A percentile compares a stretch with the other conserved stretches of the same genome.
These are phyloP conservation scores for Seira musarum DNA, from an alignment of 2,888 invertebrate genomes.

Conservation along the genomic window DNA sequence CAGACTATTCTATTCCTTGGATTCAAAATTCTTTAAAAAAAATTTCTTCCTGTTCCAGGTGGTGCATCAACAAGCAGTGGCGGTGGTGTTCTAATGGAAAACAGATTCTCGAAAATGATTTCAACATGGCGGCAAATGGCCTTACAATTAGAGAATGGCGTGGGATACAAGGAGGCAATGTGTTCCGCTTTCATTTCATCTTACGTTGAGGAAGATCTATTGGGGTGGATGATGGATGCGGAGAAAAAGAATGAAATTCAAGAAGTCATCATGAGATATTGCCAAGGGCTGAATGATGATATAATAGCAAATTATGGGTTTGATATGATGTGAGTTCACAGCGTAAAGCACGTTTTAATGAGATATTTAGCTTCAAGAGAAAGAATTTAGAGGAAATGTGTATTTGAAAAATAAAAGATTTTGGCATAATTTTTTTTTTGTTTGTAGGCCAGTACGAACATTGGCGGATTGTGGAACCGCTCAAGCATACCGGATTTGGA, in stretches of 20 bases:
- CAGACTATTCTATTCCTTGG: background rate
- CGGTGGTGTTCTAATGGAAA: slow-evolving; percentile 30
- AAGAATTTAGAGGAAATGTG: no score
- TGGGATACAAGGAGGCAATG: slow-evolving; percentile 49
- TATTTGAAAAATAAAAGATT: no score
- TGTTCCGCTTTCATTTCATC: slow-evolving; percentile 42
- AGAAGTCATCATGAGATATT: slow-evolving; percentile 54
- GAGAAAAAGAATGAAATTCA: slow-evolving; percentile 49
- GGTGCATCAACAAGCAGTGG: background rate
- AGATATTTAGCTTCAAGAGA: no score
- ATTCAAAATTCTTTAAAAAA: no score
- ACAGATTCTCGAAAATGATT: slow-evolving; percentile 44
- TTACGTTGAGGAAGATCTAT: slow-evolving; percentile 32
- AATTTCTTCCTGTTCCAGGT: background rate
- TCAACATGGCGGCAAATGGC: slow-evolving; percentile 50
- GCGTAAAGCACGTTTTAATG: no score
- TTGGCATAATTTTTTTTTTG: slow-evolving; percentile 31
- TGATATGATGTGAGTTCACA: no score
- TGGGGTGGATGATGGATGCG: slow-evolving; percentile 26
- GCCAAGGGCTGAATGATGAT: slow-evolving; percentile 47
- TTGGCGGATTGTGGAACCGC: slow-evolving; percentile 49
- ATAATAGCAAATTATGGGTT: slow-evolving; percentile 3
- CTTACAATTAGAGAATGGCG: slow-evolving; percentile 57
- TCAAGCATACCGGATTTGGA: slow-evolving; percentile 65
- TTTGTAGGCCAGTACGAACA: slow-evolving; percentile 38